phyloP scores from a whole-genome alignment of 2,113 vertebrate genomes.

The Leptosomus discolor region DNA sequence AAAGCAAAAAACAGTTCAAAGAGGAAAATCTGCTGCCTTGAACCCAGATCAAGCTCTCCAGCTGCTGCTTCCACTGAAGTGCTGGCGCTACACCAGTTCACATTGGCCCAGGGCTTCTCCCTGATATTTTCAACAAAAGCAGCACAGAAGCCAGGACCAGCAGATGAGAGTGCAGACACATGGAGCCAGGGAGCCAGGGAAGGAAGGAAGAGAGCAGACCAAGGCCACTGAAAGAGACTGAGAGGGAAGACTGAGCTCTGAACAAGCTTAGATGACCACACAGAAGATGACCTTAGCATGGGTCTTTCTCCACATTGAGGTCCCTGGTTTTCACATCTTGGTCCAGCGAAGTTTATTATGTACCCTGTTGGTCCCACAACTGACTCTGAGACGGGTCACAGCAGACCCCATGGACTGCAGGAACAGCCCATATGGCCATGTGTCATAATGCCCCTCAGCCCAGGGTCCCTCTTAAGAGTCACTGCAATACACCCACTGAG shows the following conservation, averaged over 20 bases:
- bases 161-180: neutral
- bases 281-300: neutral
- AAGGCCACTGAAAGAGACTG: neutral
- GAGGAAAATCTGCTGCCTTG: neutral
- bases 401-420: neutral
- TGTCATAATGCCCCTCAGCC: neutral
- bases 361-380: neutral
- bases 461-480: neutral
- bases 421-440: rapidly evolving
- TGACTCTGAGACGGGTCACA: neutral
- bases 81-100: neutral
- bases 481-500: neutral
- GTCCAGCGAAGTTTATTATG: neutral
- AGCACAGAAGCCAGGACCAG: neutral
- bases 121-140: neutral
- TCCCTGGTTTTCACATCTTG: neutral
- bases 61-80: neutral
- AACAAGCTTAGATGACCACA: neutral
- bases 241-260: neutral
- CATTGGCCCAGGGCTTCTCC: neutral
- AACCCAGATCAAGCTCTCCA: neutral
- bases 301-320: neutral
- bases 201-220: neutral
- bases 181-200: neutral
- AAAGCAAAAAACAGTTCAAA: neutral